Percentiles rank a stretch among this genome's conserved stretches.
Conservation (phyloP, 1,140 invertebrate species). For the Musca vetustissima region DNA sequence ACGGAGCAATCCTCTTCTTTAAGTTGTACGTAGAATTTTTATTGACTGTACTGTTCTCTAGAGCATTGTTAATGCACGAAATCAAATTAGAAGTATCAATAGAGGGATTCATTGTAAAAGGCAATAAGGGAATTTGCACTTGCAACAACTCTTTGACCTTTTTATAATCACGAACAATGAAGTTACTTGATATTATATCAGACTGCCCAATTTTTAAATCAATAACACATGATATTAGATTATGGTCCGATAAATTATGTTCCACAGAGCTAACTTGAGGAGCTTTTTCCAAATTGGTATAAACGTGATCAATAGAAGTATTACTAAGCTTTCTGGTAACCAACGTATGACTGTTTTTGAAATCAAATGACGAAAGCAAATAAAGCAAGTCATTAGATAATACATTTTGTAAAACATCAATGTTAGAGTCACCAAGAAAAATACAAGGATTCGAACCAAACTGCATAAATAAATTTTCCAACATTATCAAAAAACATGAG, state of each 20-base stretch:
- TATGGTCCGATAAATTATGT: neutral
- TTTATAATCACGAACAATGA: too few species aligned
- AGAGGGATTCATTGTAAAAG: too few species aligned
- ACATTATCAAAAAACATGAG: too few species aligned
- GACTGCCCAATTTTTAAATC: neutral
- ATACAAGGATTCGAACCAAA: neutral
- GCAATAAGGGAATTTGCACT: too few species aligned
- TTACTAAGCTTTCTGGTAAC: neutral
- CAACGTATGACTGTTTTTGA: neutral
- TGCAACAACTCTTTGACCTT: too few species aligned
- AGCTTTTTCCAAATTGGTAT: neutral
- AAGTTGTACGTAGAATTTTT: too few species aligned
- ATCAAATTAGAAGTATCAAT: too few species aligned
- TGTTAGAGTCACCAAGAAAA: neutral
- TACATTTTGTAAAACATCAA: neutral
- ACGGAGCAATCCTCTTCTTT: too few species aligned
- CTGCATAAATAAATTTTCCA: too few species aligned
- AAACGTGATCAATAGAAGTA: constrained; percentile 1
- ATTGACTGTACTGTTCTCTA: too few species aligned
- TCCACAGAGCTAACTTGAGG: neutral
- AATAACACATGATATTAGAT: neutral
- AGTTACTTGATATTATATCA: too few species aligned
- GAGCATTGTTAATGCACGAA: too few species aligned
- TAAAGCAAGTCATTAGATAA: neutral
- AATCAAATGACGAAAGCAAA: neutral